Percentiles rank a stretch among this genome's conserved stretches.
These are phyloP conservation scores for Anomalospiza imberbis DNA, from an alignment of 2,797 vertebrate genomes.

Conservation along the genomic window DNA sequence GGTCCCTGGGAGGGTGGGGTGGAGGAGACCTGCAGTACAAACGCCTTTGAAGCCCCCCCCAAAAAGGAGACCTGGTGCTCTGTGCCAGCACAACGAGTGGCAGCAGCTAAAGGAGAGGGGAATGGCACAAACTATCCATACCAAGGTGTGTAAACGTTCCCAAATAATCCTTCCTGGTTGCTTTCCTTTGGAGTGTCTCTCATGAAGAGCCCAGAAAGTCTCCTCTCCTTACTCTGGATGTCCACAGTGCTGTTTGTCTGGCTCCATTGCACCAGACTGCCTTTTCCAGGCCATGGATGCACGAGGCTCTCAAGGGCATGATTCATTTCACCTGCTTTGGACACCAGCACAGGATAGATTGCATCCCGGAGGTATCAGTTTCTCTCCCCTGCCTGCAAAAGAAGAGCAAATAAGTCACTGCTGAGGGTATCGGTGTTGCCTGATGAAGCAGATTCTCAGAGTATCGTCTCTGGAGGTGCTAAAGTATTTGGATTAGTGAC, in stretches of 20 bases:
- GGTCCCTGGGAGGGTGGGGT: neutral
- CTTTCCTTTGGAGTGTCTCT: neutral
- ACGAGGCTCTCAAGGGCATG: neutral
- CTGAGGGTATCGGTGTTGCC: neutral
- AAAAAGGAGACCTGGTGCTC: neutral
- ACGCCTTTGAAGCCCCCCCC: neutral
- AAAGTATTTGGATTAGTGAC: neutral
- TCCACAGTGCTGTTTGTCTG: neutral
- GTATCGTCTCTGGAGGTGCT: neutral
- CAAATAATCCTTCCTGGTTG: neutral
- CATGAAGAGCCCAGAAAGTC: accelerated
- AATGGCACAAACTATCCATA: neutral
- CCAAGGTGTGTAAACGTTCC: neutral
- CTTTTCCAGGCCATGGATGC: neutral
- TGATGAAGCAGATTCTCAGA: neutral
- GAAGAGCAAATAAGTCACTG: neutral
- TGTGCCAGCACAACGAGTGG: neutral
- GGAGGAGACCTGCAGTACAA: neutral
- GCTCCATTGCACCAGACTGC: neutral
- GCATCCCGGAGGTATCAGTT: slow-evolving; percentile 19
- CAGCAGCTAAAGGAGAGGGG: neutral
- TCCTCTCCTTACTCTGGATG: neutral
- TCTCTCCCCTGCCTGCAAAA: neutral
- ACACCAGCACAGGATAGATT: slow-evolving; percentile 3
- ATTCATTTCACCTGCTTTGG: neutral